phyloP scores from a whole-genome alignment of 2,888 invertebrate genomes.

The Eustalomyia histrio region DNA sequence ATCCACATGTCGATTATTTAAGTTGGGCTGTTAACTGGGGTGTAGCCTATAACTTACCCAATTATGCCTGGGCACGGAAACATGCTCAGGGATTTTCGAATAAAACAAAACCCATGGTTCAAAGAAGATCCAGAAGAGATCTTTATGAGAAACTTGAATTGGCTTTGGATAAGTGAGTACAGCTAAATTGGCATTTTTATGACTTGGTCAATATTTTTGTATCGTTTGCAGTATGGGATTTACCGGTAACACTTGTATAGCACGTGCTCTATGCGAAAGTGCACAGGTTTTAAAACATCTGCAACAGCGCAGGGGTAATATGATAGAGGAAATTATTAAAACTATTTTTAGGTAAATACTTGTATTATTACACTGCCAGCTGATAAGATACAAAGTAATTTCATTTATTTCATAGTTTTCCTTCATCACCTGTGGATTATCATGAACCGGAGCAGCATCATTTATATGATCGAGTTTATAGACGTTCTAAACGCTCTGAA shows the following conservation, averaged over 20 bases:
- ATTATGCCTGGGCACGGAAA: conserved; percentile 81
- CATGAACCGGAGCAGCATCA: conserved; percentile 81
- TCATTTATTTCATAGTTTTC: conserved; percentile 66
- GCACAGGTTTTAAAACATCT: conserved; percentile 81
- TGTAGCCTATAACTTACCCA: conserved; percentile 84
- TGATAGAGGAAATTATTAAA: conserved; percentile 86
- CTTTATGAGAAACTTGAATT: conserved; percentile 85
- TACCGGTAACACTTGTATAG: conserved; percentile 85
- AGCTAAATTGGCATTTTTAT: background rate
- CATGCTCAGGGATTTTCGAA: conserved; percentile 73
- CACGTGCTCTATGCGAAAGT: conserved; percentile 87
- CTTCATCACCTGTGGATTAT: conserved; percentile 56
- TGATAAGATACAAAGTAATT: background rate
- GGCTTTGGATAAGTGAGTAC: conserved; percentile 84
- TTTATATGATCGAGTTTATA: conserved; percentile 84
- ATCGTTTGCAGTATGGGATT: conserved; percentile 85
- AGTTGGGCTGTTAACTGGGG: conserved; percentile 86
- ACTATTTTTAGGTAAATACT: conserved; percentile 84
- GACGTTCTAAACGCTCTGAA: conserved; percentile 80
- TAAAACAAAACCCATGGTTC: conserved; percentile 69
- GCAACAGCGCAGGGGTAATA: conserved; percentile 82
- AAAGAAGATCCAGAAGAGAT: conserved; percentile 83
- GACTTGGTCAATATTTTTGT: too few relatives aligned
- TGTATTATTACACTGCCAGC: background rate
- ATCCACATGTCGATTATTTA: conserved; percentile 82